Base-by-base conservation (phyloP, 2,797 vertebrate species). In the Botia almorhae region DNA sequence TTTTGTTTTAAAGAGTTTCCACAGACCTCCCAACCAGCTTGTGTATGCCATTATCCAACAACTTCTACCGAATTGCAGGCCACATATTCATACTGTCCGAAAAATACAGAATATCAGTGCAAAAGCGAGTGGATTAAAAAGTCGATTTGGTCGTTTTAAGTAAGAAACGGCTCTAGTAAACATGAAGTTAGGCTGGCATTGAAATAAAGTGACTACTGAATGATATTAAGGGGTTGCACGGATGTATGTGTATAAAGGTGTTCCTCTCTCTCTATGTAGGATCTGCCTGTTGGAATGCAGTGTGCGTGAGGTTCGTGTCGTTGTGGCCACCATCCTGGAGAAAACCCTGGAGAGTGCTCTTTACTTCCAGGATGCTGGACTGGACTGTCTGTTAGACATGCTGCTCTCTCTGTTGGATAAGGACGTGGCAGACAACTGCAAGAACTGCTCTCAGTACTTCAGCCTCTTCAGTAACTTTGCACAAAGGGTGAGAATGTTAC, bases 361-460 rank as follows among this genome's bases (percentile, higher is more conserved):
- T 85, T 94, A 95, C 85, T 98, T 98, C 85, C 94, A 95, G 87
- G 97, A 98, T 85, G 94, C 95, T 26, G 95, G 95, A 60, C 85
- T 98, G 80, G 96, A 98, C 89, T 87, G 91, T 33, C 89, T 99
- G 87, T 81, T 95, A 48, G 96, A 99, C 74, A 95, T 95, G 65
- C 93, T 99, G 61, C 96, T 99, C 58, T 96, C 95, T 80, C 90
- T 99, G 0, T 87, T 99, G 91, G 98, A 99, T 91, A 99, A 99
- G 93, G 98, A 99, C 55, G 96, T 99, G 16, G 96, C 97, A 4
- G 97, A 99, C 90, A 99, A 98, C 90, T 98, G 98, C 91, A 99
- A 99, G 92, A 98, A 99, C 91, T 99, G 98, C 85, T 94, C 96
- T 0, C 98, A 99, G 89, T 99, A 99, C 91, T 99, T 99, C 89